These are phyloP conservation scores for Nicator chloris DNA, from an alignment of 2,113 vertebrate genomes.

Conservation along the genomic window DNA sequence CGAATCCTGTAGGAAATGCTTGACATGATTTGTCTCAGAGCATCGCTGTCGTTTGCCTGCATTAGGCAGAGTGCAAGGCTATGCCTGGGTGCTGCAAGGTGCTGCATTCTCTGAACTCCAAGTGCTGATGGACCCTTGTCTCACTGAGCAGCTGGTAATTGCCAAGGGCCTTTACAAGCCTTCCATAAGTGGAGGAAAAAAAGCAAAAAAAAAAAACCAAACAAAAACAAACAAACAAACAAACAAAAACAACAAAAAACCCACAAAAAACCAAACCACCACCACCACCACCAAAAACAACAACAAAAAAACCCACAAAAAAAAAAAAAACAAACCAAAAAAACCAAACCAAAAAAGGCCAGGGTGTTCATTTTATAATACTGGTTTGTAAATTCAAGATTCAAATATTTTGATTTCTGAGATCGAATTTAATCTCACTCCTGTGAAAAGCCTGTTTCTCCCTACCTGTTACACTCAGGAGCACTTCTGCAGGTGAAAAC, in stretches of 20 bases:
- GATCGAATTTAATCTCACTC: neutral
- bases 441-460: neutral
- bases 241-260: too few species aligned
- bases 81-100: neutral
- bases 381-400: neutral
- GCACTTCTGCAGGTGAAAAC: neutral
- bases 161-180: neutral
- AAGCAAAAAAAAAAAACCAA: neutral
- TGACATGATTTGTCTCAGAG: neutral
- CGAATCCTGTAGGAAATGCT: neutral
- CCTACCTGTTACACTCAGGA: slow-evolving; percentile 1
- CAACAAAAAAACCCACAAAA: too few species aligned
- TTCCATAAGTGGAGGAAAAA: neutral
- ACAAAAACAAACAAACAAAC: too few species aligned
- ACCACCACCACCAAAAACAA: too few species aligned
- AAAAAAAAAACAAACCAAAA: too few species aligned
- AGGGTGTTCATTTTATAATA: neutral
- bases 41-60: neutral
- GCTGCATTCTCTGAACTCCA: neutral
- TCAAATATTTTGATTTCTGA: slow-evolving; percentile 27
- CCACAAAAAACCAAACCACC: too few species aligned
- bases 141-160: neutral
- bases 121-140: neutral
- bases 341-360: neutral
- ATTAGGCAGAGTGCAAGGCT: rapidly evolving